Evolutionary conservation across 2,797 vertebrate genomes (phyloP).

Genomic region (Iguana delicatissima): DNA sequence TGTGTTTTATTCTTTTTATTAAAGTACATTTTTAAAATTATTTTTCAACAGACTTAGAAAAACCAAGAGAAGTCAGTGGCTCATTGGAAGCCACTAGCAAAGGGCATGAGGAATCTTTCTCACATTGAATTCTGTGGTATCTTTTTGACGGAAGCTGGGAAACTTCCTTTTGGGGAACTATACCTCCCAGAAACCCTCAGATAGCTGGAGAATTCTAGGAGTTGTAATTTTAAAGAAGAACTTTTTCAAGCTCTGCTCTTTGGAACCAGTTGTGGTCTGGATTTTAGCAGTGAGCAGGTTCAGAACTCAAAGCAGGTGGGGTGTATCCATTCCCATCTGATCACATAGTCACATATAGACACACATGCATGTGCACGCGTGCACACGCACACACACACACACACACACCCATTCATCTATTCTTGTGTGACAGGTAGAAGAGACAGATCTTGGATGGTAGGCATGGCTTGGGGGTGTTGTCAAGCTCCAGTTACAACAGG

Average conservation of each 20-base stretch:
- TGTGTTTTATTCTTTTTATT: neutral
- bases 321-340: neutral
- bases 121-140: neutral
- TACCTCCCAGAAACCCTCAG: no score
- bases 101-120: neutral
- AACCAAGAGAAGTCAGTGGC: neutral
- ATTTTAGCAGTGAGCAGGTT: neutral
- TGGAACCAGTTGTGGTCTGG: neutral
- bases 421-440: neutral
- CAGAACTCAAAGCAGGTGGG: neutral
- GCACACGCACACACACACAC: neutral
- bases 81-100: neutral
- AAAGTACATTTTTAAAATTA: neutral
- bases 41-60: neutral
- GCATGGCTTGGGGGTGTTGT: neutral
- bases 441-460: neutral
- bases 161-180: no score
- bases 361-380: neutral
- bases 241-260: neutral
- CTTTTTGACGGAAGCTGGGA: no score
- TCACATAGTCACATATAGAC: neutral
- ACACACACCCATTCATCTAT: neutral
- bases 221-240: no score
- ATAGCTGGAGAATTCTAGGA: no score
- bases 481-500: neutral